Conservation (phyloP, 2,113 vertebrate genomes). For the Microcebus ravelobensis region DNA sequence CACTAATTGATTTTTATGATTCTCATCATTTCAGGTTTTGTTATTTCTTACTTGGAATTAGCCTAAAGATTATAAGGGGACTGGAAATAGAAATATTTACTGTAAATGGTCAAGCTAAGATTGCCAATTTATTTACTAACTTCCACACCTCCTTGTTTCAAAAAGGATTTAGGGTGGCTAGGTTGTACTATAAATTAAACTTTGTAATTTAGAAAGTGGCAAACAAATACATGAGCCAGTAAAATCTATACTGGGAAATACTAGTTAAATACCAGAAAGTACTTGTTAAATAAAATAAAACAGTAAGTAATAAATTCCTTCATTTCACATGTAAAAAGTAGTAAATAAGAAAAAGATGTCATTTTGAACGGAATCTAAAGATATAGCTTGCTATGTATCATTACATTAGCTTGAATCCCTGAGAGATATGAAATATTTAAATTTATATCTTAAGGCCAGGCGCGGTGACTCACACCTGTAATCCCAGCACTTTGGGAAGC, state of each 20-base stretch:
- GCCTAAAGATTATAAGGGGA: neutral
- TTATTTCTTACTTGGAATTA: neutral
- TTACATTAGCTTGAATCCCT: too few species aligned
- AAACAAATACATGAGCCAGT: conserved; percentile 2
- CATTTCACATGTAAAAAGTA: conserved; percentile 29
- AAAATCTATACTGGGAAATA: conserved; percentile 35
- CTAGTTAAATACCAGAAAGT: neutral
- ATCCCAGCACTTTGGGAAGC: too few species aligned
- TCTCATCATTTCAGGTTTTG: conserved; percentile 32
- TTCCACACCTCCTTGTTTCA: neutral
- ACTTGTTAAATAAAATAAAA: conserved; percentile 25
- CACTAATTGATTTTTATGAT: conserved; percentile 29
- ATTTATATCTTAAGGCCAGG: too few species aligned
- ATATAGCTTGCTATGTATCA: neutral
- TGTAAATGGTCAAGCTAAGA: neutral
- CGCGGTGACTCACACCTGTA: too few species aligned
- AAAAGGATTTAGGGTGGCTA: neutral
- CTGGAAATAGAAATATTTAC: neutral
- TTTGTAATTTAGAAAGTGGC: neutral
- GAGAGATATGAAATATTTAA: too few species aligned
- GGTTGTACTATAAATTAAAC: neutral
- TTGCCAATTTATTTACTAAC: neutral
- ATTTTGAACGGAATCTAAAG: neutral
- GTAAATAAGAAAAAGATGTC: neutral
- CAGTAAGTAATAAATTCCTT: neutral